Conservation (phyloP, 2,888 invertebrate species). For the Leucoptera coffeella region DNA sequence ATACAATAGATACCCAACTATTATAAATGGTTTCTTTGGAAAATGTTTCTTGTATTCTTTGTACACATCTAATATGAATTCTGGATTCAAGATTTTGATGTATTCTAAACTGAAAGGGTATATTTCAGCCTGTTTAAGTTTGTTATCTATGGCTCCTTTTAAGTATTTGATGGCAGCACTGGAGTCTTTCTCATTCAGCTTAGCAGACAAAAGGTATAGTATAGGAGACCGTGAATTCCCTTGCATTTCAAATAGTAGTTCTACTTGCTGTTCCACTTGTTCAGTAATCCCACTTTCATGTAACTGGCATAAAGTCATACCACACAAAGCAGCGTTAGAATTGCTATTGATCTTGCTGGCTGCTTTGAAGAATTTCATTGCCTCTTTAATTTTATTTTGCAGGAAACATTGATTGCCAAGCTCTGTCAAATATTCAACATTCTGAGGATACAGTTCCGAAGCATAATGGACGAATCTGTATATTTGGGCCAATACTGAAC, state of each 20-base stretch:
- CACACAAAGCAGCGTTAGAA: conserved; percentile 72
- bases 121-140: conserved; percentile 22
- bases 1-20: conserved; percentile 33
- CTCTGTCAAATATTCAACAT: conserved; percentile 70
- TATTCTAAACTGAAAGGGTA: conserved; percentile 70
- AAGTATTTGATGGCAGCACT: conserved; percentile 52
- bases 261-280: conserved; percentile 78
- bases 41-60: conserved; percentile 70
- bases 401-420: conserved; percentile 75
- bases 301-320: conserved; percentile 78
- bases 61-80: conserved; percentile 75
- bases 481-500: conserved; percentile 65
- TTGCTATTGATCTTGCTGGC: conserved; percentile 82
- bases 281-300: conserved; percentile 64
- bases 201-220: conserved; percentile 62
- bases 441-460: conserved; percentile 61
- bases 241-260: conserved; percentile 77
- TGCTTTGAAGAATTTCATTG: conserved; percentile 69
- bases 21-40: conserved; percentile 55
- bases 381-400: conserved; percentile 70
- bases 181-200: conserved; percentile 48
- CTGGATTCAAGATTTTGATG: conserved; percentile 72
- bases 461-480: conserved; percentile 75
- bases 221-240: conserved; percentile 62
- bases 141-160: conserved; percentile 57